Evolutionary conservation across 2,113 vertebrate genomes (phyloP), one percentile per base, ranked within the genome.

Genomic region (Amia ocellicauda): DNA sequence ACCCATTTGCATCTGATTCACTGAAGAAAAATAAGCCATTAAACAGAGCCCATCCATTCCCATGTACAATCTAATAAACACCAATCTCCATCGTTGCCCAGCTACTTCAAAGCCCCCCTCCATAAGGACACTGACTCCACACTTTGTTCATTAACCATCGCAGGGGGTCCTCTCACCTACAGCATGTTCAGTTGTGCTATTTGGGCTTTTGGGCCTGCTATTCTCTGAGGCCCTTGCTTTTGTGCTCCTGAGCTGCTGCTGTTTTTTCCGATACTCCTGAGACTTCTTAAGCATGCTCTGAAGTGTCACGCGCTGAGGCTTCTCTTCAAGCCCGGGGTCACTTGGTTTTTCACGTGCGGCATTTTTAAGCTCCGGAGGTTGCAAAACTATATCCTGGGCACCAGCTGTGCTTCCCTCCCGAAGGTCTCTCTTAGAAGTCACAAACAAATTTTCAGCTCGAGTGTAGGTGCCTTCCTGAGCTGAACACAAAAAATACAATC

Each of bases 241-340:
- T 60, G 80, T 60, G 69, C 77, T 81, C 71, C 80, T 83, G 28
- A 84, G 75, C 59, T 81, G 75, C 17, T 80, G 70, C 69, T 89
- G 88, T 41, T 59, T 71, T 29, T 64, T 71, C 41, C 83, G 77
- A 51, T 84, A 85, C 71, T 87, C 86, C 72, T 86, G 86, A 63
- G 89, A 91, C 74, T 84, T 86, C 75, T 85, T 86, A 17, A 89
- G 65, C 53, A 90, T 69, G 59, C 75, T 83, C 70, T 90, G 88
- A 26, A 90, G 84, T 62, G 83, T 88, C 26, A 78, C 59, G 3
- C 67, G 79, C 72, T 77, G 73, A 26, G 79, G 80, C 26, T 72
- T 65, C 64, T 59, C 75, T 36, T 22, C 58, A 9, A 50, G 27
- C 4, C 64, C 61, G 7, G 23, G 58, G n/a, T 69, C 67, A 9